Evolutionary conservation across 2,888 invertebrate genomes (phyloP).

Genomic region (Hypsopygia costalis): DNA sequence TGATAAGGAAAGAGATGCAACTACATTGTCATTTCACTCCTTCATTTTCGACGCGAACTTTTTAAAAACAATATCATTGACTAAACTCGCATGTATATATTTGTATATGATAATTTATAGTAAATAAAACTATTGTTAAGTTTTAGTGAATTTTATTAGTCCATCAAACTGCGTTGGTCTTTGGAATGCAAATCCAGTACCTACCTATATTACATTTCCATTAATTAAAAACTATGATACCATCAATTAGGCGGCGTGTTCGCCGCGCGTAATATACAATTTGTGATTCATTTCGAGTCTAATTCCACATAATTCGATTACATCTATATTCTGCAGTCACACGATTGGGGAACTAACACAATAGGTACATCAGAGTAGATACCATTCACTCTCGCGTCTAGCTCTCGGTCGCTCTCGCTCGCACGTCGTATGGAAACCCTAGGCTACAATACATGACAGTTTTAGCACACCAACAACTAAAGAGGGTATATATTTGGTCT

Average conservation of each 20-base stretch:
- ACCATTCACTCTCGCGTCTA: constrained; percentile 7
- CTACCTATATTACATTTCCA: constrained; percentile 50
- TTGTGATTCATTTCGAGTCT: constrained; percentile 24
- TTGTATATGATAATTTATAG: too few species aligned
- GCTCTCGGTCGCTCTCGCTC: constrained; percentile 4
- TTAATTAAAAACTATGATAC: constrained; percentile 45
- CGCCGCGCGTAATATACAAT: constrained; percentile 16
- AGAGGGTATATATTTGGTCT: too few species aligned
- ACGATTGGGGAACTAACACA: background rate
- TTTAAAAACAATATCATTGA: too few species aligned
- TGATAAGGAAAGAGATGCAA: too few species aligned
- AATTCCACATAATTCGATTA: constrained; percentile 15
- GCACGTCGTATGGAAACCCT: background rate
- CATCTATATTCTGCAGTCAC: constrained; percentile 5
- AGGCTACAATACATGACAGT: background rate
- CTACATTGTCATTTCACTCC: too few species aligned
- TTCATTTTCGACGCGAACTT: too few species aligned
- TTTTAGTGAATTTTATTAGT: constrained; percentile 55
- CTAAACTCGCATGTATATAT: too few species aligned
- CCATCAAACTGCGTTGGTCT: constrained; percentile 73
- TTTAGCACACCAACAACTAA: too few species aligned
- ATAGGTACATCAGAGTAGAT: background rate
- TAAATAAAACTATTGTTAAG: constrained; percentile 24
- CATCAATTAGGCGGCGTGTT: constrained; percentile 22
- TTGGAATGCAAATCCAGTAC: constrained; percentile 74